Percentiles rank a stretch among this genome's conserved stretches.
Conservation (phyloP, 1,140 invertebrate genomes). For the Ptiloglossa arizonensis region DNA sequence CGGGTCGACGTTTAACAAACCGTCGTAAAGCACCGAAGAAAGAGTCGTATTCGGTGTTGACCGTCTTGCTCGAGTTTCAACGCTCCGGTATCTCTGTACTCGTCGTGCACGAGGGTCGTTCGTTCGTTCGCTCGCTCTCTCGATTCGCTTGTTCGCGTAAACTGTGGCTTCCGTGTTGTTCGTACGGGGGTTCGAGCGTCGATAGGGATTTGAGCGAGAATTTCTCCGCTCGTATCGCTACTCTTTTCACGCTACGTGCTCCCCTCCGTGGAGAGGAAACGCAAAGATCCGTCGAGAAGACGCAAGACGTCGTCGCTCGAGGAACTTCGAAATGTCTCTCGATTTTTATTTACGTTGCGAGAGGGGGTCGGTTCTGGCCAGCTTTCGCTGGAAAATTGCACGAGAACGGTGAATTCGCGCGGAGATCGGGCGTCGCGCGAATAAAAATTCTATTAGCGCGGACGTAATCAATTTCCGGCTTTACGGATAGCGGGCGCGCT, state of each 20-base stretch:
- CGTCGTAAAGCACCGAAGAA: background rate
- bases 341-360: conserved; percentile 4
- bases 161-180: background rate
- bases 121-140: background rate
- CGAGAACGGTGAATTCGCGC: background rate
- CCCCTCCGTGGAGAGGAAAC: background rate
- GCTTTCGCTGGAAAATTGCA: background rate
- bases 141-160: background rate
- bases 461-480: conserved; percentile 40
- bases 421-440: conserved; percentile 4
- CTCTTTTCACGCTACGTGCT: conserved; percentile 10
- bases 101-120: background rate
- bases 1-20: background rate
- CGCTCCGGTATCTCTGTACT: no score
- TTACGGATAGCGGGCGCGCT: conserved; percentile 26
- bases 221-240: conserved; percentile 2
- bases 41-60: background rate
- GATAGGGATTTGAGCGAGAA: background rate
- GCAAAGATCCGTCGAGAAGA: conserved; percentile 14
- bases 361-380: background rate
- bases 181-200: no score
- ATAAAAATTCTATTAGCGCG: conserved; percentile 50
- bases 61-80: no score
- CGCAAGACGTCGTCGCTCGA: background rate
- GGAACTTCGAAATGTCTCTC: background rate